Conservation (phyloP, 2,797 vertebrate species). For the Smutsia temminckii region DNA sequence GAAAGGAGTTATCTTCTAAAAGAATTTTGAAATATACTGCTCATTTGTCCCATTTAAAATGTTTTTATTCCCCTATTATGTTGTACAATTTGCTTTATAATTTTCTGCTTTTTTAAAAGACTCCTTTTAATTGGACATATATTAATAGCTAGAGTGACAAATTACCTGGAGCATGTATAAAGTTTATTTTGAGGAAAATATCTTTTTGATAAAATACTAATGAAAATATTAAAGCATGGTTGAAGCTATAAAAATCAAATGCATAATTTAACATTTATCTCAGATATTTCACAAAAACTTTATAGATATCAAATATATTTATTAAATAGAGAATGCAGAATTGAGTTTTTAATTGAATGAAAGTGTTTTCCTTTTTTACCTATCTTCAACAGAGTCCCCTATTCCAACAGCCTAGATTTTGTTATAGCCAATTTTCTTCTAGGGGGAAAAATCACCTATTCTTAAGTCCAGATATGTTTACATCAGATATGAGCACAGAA, state of each 20-base stretch:
- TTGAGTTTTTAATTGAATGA: not conserved
- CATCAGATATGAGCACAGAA: not conserved
- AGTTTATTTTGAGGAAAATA: conserved; percentile 54
- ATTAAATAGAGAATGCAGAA: conserved; percentile 7
- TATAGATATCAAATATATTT: conserved; percentile 36
- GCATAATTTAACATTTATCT: not conserved
- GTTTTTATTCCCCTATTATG: not conserved
- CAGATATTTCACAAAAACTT: conserved; percentile 25
- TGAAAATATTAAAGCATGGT: conserved; percentile 39
- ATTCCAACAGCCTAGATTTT: conserved; percentile 33
- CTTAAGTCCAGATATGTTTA: conserved; percentile 31
- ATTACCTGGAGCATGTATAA: conserved; percentile 28
- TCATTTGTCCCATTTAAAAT: conserved; percentile 13
- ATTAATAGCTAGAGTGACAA: conserved; percentile 39
- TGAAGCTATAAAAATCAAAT: conserved; percentile 19
- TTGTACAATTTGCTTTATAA: conserved; percentile 45
- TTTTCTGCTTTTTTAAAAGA: conserved; percentile 35
- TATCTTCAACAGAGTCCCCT: conserved; percentile 5
- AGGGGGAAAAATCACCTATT: not conserved
- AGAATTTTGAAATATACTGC: not conserved
- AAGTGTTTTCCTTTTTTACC: conserved; percentile 17
- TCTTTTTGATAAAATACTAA: conserved; percentile 40
- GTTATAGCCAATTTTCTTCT: conserved; percentile 4
- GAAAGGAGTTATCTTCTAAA: not conserved
- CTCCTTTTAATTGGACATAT: conserved; percentile 21